Percentiles rank a stretch among this genome's conserved stretches.
Conservation (phyloP, 2,797 vertebrate genomes). For the Karalla daura region DNA sequence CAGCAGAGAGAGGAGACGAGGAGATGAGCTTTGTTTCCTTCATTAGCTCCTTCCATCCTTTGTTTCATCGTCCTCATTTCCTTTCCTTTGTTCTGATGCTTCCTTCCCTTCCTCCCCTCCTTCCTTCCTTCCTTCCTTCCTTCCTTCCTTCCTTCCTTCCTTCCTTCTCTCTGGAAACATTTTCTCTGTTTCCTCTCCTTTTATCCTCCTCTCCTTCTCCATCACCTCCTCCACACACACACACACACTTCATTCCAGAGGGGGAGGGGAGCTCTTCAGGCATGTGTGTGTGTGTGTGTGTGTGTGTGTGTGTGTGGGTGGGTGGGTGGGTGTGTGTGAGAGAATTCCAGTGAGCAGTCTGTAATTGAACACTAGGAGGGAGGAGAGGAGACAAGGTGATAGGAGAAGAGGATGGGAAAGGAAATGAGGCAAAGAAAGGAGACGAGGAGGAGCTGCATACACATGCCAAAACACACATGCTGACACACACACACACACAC, state of each 20-base stretch:
- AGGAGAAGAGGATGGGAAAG: background rate
- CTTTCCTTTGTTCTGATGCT: conserved; percentile 5
- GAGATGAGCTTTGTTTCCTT: conserved; percentile 40
- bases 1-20: conserved; percentile 39
- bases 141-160: conserved; percentile 11
- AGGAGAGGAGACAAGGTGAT: conserved; percentile 18
- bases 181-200: background rate
- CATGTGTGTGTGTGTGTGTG: conserved; percentile 26
- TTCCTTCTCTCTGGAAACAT: conserved; percentile 10
- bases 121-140: conserved; percentile 12
- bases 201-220: background rate
- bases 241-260: conserved; percentile 42
- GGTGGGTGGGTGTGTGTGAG: conserved; percentile 41
- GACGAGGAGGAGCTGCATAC: no score
- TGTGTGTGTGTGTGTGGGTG: conserved; percentile 42
- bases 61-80: background rate
- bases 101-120: conserved; percentile 22
- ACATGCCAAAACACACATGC: no score
- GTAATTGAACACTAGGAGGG: conserved; percentile 41
- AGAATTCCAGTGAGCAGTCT: conserved; percentile 54
- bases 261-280: conserved; percentile 48
- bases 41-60: conserved; percentile 41
- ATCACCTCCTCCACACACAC: conserved; percentile 46
- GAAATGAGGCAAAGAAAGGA: no score
- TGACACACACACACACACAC: no score